phyloP scores from a whole-genome alignment of 2,888 invertebrate species.

The Drosophila leonis region DNA sequence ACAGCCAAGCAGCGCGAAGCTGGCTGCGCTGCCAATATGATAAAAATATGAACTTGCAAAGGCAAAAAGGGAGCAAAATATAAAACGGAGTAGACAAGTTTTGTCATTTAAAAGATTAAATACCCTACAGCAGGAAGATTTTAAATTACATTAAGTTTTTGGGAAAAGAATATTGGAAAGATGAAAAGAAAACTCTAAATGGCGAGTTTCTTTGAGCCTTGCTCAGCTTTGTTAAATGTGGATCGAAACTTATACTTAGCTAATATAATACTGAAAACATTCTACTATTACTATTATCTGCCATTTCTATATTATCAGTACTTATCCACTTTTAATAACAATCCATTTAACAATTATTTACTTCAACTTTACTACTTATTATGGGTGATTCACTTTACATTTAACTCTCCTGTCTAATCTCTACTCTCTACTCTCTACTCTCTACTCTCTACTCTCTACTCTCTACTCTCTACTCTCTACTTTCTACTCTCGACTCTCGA shows the following conservation, averaged over 20 bases:
- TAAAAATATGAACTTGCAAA: slow-evolving; percentile 79
- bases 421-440: not conserved
- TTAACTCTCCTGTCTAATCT: too few relatives aligned
- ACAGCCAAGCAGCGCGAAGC: slow-evolving; percentile 57
- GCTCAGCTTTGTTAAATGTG: too few relatives aligned
- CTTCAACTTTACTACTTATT: too few relatives aligned
- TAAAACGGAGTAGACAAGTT: not conserved
- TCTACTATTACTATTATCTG: too few relatives aligned
- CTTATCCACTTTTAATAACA: too few relatives aligned
- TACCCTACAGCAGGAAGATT: slow-evolving; percentile 29
- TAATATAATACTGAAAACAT: too few relatives aligned
- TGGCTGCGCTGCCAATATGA: slow-evolving; percentile 77
- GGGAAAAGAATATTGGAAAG: not conserved
- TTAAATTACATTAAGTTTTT: not conserved
- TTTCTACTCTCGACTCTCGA: not conserved
- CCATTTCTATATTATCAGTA: too few relatives aligned
- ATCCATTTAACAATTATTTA: too few relatives aligned
- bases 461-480: not conserved
- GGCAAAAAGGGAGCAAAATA: slow-evolving; percentile 36
- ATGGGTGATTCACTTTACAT: too few relatives aligned
- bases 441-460: not conserved
- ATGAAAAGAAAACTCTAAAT: not conserved
- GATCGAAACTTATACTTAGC: too few relatives aligned
- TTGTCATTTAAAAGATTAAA: slow-evolving; percentile 1
- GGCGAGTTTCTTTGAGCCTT: too few relatives aligned